A percentile compares a stretch with the other conserved stretches of the same genome.
Evolutionary conservation across 2,113 vertebrate genomes (phyloP).

Genomic region (Aramus guarauna): DNA sequence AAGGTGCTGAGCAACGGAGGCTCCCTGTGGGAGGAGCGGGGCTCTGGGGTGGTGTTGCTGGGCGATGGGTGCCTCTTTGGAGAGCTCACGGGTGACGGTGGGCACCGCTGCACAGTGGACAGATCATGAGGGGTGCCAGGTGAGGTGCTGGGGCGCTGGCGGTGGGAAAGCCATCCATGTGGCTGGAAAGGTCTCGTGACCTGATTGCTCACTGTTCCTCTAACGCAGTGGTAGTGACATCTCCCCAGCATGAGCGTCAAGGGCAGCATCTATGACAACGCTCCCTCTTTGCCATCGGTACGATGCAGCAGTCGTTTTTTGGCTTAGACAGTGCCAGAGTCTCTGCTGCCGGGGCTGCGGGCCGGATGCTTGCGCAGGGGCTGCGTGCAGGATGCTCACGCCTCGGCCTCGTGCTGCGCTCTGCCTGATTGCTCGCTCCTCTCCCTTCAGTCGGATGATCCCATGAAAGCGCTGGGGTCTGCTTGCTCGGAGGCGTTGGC

Average conservation of each 20-base stretch:
- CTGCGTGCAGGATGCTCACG: accelerated
- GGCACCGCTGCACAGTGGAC: accelerated
- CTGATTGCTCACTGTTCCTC: not conserved
- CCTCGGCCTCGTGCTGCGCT: not conserved
- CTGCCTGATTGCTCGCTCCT: not conserved
- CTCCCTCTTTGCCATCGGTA: not conserved
- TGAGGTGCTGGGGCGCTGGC: not conserved
- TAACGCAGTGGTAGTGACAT: not conserved
- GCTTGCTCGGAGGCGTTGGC: not conserved
- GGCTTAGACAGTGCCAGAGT: not conserved
- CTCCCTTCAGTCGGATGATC: not conserved
- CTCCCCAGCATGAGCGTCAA: accelerated
- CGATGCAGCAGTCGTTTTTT: accelerated
- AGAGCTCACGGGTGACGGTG: not conserved
- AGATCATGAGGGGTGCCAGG: not conserved
- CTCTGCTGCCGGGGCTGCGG: accelerated
- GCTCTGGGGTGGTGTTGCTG: not conserved
- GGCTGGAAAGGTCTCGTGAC: not conserved
- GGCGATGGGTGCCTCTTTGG: accelerated
- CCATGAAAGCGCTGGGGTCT: not conserved
- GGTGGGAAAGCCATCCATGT: not conserved
- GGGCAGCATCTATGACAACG: not conserved
- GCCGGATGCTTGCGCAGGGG: not conserved
- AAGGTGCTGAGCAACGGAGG: not conserved
- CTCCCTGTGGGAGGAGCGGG: not conserved